Conservation (phyloP, 1,140 invertebrate species). For the Plodia interpunctella region DNA sequence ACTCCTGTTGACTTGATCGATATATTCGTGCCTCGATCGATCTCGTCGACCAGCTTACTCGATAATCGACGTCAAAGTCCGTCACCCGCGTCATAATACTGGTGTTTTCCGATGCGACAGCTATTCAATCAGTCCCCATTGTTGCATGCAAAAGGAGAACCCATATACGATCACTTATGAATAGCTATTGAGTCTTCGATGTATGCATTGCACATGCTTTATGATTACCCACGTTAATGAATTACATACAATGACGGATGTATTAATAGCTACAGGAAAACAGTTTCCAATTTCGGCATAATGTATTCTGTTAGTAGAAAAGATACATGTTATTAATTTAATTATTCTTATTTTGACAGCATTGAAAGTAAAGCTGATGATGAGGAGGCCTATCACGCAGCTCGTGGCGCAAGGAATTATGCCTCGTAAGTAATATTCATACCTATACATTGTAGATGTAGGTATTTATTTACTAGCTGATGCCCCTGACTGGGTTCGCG, state of each 20-base stretch:
- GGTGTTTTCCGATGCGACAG: constrained; percentile 24
- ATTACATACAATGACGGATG: background rate
- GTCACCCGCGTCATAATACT: constrained; percentile 58
- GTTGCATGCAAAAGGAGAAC: constrained; percentile 35
- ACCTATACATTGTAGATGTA: constrained; percentile 10
- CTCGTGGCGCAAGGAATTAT: constrained; percentile 98
- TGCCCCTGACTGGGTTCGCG: too few relatives aligned
- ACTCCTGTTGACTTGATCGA: constrained; percentile 39
- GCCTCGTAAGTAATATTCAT: constrained; percentile 90
- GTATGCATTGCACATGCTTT: constrained; percentile 5
- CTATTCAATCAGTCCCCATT: constrained; percentile 43
- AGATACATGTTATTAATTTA: constrained; percentile 18
- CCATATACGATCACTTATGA: constrained; percentile 20
- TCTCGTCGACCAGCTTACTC: constrained; percentile 37
- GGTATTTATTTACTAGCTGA: too few relatives aligned
- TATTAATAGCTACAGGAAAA: background rate
- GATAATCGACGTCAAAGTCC: constrained; percentile 50
- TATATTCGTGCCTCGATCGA: constrained; percentile 51
- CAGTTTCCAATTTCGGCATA: background rate
- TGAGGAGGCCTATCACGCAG: constrained; percentile 94
- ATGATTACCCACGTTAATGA: background rate
- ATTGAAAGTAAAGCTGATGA: constrained; percentile 97
- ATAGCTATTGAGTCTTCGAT: constrained; percentile 11
- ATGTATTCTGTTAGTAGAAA: background rate
- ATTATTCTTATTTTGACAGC: constrained; percentile 83